Base-by-base conservation (phyloP, 2,113 vertebrate species). In the Semicossyphus pulcher region DNA sequence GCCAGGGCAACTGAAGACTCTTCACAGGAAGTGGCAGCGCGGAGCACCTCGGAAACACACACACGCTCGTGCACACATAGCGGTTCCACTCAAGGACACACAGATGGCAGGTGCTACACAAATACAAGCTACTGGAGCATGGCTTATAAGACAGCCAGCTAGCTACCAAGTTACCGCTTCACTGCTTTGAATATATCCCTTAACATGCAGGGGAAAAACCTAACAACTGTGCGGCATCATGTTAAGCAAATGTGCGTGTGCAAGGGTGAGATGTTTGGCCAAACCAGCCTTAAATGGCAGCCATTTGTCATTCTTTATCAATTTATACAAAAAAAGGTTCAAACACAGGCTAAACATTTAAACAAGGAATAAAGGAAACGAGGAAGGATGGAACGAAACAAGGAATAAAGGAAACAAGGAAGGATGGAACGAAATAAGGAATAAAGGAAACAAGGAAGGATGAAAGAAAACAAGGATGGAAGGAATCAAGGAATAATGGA, bases 21-120 rank as follows among this genome's bases (percentile, higher is more conserved):
- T 77, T 83, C 71, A 80, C 70, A 80, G 72, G 58, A 88, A 72
- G 65, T 54, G 80, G 69, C 58, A 57, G 80, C 12, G 12, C 64
- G 67, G 21, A 83, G 60, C 47, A 63, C 58, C 67, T 68, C 58
- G 11, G 26, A 47, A 42, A 59, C 32, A 44, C 69, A 68, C 73
- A 68, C 73, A 36, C 53, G 16, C 58, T 18, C 16, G 20, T 3
- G 52, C 21, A 51, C 31, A 63, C 41, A 52, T 6, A 60, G 21
- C 21, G 53, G 68, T 52, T 64, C 45, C 56, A 76, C 82, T 85
- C 87, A 89, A 92, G 84, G 85, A 81, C 87, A 70, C 82, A 36
- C 86, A 92, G 91, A 90, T 88, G 88, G 90, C 90, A 88, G 86
- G 81, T 89, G 85, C 83, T 77, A 56, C 81, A 86, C 83, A 89